Percentiles rank a stretch among this genome's conserved stretches.
Evolutionary conservation across 2,113 vertebrate genomes (phyloP).

Genomic region (Mola mola): DNA sequence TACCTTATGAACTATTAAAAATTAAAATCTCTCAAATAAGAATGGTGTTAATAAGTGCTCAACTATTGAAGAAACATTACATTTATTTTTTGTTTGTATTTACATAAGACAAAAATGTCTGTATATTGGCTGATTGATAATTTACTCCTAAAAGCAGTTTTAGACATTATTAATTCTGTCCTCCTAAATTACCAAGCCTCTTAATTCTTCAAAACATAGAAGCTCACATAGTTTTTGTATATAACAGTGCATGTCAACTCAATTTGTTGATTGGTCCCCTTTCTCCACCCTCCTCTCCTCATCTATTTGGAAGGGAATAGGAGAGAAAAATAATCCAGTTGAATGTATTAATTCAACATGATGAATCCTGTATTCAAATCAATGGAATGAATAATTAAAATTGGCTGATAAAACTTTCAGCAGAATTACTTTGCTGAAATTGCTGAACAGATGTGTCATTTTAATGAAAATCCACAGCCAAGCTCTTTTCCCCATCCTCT

Average conservation of each 20-base stretch:
- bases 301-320: constrained; percentile 65
- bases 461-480: constrained; percentile 99
- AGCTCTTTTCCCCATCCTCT: constrained; percentile 90
- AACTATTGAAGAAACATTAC: too few species aligned
- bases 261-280: constrained; percentile 95
- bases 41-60: too few species aligned
- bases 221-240: constrained; percentile 88
- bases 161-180: constrained; percentile 87
- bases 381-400: constrained; percentile 99
- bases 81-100: too few species aligned
- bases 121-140: constrained; percentile 36
- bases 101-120: neutral
- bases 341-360: constrained; percentile 99
- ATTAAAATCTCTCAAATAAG: too few species aligned
- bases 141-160: constrained; percentile 24
- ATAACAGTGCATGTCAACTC: constrained; percentile 99
- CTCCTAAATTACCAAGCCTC: too few species aligned
- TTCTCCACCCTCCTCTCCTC: constrained; percentile 36
- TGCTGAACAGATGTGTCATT: constrained; percentile 99
- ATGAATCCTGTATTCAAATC: constrained; percentile 99
- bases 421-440: constrained; percentile 99
- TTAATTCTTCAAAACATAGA: constrained; percentile 92
- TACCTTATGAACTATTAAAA: constrained; percentile 2
- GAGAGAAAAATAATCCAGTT: constrained; percentile 87
- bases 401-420: constrained; percentile 99